Evolutionary conservation across 1,140 invertebrate species (phyloP), one percentile per base, ranked within the genome.

Genomic region (Drosophila sechellia): DNA sequence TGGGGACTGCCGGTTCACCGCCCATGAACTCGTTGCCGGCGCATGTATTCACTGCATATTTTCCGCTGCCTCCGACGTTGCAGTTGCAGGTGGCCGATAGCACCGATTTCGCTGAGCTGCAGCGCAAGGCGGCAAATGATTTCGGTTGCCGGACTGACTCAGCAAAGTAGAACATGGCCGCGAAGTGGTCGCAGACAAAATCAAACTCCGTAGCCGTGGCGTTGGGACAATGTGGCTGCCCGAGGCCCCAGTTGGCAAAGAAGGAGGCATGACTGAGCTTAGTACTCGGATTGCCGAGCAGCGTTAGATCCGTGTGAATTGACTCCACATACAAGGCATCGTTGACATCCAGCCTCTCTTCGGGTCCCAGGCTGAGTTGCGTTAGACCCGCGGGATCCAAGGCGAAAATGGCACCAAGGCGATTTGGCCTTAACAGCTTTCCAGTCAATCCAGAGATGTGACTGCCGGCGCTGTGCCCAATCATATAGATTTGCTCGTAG

Each of bases 281-380:
- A 4, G 94, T 93, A 3, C 93, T 93, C 13, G 90, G 90, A 31
- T 91, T 90, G 68, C 94, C 95, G 15, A 95, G 90, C 35, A 94
- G 90, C 11, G 94, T 94, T 13, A 93, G 93, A 72, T 95, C 95
- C 0, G 96, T 95, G 81, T 97, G 96, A 60, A 97, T 95, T 0
- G 95, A 94, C 86, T 96, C 95, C 0, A 96, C 96, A 72, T 95
- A 95, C 1, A 93, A 50, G 0, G 95, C 96, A 84, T 96, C 96
- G 2, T 76, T 90, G 10, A 92, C 86, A 55, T 94, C 93, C n/a
- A 96, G 89, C 34, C 95, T 87, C 0, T 92, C 64, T 6, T 60
- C 60, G 0, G 77, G 81, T 5, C 81, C 78, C 69, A 81, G 61
- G 0, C 59, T 15, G 1, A 90, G 55, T 64, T 93, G 94, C 0